phyloP scores from a whole-genome alignment of 2,113 vertebrate species.

The Bathybates hornii region DNA sequence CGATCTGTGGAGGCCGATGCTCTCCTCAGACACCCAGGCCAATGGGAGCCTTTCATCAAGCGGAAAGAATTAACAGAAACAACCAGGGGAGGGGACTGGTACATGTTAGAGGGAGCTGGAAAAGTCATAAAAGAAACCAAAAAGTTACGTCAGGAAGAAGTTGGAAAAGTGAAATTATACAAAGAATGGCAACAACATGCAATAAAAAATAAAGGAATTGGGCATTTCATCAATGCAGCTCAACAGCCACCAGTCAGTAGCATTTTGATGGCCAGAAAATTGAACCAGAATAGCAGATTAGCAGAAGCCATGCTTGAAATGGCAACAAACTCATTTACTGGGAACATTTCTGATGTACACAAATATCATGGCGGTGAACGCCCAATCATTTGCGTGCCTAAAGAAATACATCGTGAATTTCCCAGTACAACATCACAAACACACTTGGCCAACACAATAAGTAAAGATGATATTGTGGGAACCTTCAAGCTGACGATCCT shows the following conservation, averaged over 20 bases:
- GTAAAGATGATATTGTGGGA: not conserved
- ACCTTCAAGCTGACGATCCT: not conserved
- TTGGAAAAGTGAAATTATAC: not conserved
- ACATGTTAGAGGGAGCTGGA: not conserved
- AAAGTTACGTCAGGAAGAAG: fast-evolving
- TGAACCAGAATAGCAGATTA: not conserved
- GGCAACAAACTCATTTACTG: not conserved
- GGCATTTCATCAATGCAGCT: not conserved
- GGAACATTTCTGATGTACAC: not conserved
- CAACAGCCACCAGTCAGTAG: not conserved
- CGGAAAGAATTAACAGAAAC: too few relatives aligned
- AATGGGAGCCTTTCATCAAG: not conserved
- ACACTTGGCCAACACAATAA: not conserved
- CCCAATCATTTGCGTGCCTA: not conserved
- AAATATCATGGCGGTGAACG: not conserved
- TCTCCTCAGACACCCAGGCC: too few relatives aligned
- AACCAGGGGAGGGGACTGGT: not conserved
- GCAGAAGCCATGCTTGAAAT: not conserved
- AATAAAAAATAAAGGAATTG: not conserved
- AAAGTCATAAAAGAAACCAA: not conserved
- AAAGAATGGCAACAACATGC: not conserved
- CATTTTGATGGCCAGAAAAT: fast-evolving
- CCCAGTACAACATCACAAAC: not conserved
- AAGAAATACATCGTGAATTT: not conserved
- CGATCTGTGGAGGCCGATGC: too few relatives aligned